These are phyloP conservation scores for Caenorhabditis doughertyi DNA, from an alignment of 2,888 invertebrate species.

Conservation along the genomic window DNA sequence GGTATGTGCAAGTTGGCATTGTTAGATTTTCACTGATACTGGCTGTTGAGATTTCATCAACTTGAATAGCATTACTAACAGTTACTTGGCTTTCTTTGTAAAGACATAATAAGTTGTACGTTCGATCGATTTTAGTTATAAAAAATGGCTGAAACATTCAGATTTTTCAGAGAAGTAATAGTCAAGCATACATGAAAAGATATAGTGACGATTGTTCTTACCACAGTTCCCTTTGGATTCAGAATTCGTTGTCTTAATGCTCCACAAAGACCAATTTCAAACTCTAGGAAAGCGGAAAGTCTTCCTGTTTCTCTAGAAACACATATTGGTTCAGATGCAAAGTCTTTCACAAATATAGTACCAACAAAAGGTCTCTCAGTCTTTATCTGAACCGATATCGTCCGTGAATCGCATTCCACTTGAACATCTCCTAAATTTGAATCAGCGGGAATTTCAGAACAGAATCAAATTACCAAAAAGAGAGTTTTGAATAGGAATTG, in stretches of 20 bases:
- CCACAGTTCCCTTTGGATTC: constrained; percentile 40
- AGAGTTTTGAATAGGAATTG: constrained; percentile 43
- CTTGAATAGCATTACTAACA: constrained; percentile 12
- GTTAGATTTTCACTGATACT: not conserved
- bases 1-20: constrained; percentile 45
- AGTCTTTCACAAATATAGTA: constrained; percentile 43
- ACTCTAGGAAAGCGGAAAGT: constrained; percentile 27
- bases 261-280: constrained; percentile 50
- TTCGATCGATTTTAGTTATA: constrained; percentile 45
- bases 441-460: not conserved
- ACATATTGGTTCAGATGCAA: constrained; percentile 21
- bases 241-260: constrained; percentile 29
- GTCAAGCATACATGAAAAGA: constrained; percentile 49
- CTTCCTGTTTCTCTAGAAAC: constrained; percentile 23
- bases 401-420: constrained; percentile 46
- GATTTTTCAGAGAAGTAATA: not conserved
- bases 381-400: constrained; percentile 45
- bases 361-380: constrained; percentile 49
- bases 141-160: constrained; percentile 39
- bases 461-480: constrained; percentile 7
- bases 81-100: constrained; percentile 25
- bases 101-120: constrained; percentile 30
- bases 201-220: constrained; percentile 18
- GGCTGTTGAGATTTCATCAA: constrained; percentile 20
- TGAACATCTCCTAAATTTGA: constrained; percentile 27